phyloP scores from a whole-genome alignment of 2,113 vertebrate genomes.

The Microtus pennsylvanicus region DNA sequence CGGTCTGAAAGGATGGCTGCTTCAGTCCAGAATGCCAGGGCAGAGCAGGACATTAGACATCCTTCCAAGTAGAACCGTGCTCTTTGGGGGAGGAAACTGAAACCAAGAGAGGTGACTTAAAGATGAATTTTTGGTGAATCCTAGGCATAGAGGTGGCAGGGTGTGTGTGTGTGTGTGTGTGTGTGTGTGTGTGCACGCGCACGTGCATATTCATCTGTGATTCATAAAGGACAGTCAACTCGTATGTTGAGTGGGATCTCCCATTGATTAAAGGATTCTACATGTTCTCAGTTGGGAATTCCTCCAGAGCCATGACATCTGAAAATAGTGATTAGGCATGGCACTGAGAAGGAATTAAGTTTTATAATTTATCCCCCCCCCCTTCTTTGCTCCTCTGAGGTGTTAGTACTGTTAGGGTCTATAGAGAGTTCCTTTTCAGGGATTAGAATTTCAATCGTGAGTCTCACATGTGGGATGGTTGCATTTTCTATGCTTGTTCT shows the following conservation, averaged over 20 bases:
- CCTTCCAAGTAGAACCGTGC: not conserved
- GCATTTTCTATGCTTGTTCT: constrained; percentile 11
- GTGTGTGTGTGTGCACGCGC: not conserved
- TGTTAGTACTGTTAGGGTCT: not conserved
- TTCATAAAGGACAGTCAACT: not conserved
- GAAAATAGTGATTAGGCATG: not conserved
- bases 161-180: not conserved
- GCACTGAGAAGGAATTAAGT: not conserved
- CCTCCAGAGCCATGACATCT: not conserved
- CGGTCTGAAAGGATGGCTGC: constrained; percentile 1
- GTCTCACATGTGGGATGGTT: not conserved
- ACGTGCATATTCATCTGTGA: not conserved
- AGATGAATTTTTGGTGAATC: not conserved
- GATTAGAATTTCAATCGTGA: constrained; percentile 21
- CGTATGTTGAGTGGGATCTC: not conserved
- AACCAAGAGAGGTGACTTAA: not conserved
- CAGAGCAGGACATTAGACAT: not conserved
- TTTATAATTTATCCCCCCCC: not conserved
- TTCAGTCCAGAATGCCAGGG: not conserved
- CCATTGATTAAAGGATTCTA: not conserved
- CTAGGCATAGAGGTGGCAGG: not conserved
- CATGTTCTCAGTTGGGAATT: not conserved
- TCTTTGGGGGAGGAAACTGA: not conserved
- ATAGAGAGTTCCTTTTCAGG: not conserved
- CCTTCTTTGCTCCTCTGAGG: not conserved